These are phyloP conservation scores for Cosmorhoe ocellata DNA, from an alignment of 2,888 invertebrate species.

Conservation along the genomic window DNA sequence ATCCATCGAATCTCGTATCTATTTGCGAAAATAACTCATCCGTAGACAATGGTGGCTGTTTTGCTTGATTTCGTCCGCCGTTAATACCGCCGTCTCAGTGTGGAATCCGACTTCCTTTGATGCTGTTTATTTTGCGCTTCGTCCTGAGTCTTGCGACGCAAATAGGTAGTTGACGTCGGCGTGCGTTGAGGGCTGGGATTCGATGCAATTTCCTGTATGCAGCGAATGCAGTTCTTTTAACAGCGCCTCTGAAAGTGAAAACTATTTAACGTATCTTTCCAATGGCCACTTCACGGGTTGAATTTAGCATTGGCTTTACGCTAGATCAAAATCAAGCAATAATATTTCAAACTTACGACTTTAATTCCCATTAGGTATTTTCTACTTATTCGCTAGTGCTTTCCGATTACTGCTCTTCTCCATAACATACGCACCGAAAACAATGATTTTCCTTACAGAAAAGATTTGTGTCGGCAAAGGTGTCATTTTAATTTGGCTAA, in stretches of 20 bases:
- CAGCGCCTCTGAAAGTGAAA: neutral
- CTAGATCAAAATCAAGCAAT: too few relatives aligned
- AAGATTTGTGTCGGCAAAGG: too few relatives aligned
- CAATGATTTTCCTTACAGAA: too few relatives aligned
- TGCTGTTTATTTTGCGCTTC: constrained; percentile 76
- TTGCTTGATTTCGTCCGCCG: constrained; percentile 63
- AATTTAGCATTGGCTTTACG: too few relatives aligned
- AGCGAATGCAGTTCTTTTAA: neutral
- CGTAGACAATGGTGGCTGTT: constrained; percentile 78
- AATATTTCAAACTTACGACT: too few relatives aligned
- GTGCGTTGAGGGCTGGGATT: constrained; percentile 14
- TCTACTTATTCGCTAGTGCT: too few relatives aligned
- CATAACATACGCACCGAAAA: too few relatives aligned
- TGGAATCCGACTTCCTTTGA: constrained; percentile 74
- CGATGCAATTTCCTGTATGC: constrained; percentile 21
- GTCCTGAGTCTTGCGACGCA: constrained; percentile 70
- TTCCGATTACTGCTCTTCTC: too few relatives aligned
- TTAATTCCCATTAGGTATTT: too few relatives aligned
- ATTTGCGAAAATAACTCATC: constrained; percentile 78
- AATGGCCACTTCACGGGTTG: too few relatives aligned
- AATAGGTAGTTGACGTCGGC: constrained; percentile 80
- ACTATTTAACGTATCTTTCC: too few relatives aligned
- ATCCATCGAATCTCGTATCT: constrained; percentile 48
- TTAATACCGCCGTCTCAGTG: constrained; percentile 47
- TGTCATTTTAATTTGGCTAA: too few relatives aligned